A percentile compares a stretch with the other conserved stretches of the same genome.
Evolutionary conservation across 2,113 vertebrate species (phyloP).

Genomic region (Dissostichus mawsoni): DNA sequence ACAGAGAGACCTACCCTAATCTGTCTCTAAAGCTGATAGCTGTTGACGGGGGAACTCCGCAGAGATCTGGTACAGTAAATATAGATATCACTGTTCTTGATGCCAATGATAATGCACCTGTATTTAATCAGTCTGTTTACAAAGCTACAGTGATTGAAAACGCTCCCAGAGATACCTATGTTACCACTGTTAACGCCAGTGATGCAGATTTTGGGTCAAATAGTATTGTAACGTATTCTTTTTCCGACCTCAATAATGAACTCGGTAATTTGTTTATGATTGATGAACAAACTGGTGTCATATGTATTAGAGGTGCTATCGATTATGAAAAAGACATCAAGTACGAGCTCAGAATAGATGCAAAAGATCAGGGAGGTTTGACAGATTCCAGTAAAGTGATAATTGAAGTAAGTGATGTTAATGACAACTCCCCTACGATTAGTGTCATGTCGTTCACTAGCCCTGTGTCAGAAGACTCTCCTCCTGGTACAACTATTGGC

Average conservation of each 20-base stretch:
- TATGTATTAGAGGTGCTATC: constrained; percentile 32
- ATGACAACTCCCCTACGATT: constrained; percentile 72
- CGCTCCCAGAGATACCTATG: fast-evolving
- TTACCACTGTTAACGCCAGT: constrained; percentile 64
- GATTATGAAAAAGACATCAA: constrained; percentile 71
- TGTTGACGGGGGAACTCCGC: constrained; percentile 52
- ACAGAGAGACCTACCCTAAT: constrained; percentile 70
- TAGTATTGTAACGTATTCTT: too few relatives aligned
- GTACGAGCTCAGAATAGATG: constrained; percentile 64
- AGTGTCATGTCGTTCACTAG: constrained; percentile 66
- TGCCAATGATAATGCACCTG: constrained; percentile 51
- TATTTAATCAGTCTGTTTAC: constrained; percentile 65
- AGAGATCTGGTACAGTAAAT: constrained; percentile 69
- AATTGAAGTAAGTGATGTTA: constrained; percentile 69
- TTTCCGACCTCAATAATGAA: too few relatives aligned
- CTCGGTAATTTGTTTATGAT: constrained; percentile 47
- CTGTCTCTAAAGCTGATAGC: constrained; percentile 57
- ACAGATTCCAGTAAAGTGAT: constrained; percentile 55
- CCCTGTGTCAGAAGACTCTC: constrained; percentile 45
- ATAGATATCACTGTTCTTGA: constrained; percentile 66
- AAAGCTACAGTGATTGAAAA: constrained; percentile 53
- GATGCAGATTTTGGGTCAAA: constrained; percentile 60
- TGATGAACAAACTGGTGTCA: constrained; percentile 22
- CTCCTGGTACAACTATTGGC: constrained; percentile 54
- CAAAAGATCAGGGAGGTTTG: constrained; percentile 68